These are phyloP conservation scores for Sclerurus mexicanus DNA, from an alignment of 2,113 vertebrate genomes.

Conservation along the genomic window DNA sequence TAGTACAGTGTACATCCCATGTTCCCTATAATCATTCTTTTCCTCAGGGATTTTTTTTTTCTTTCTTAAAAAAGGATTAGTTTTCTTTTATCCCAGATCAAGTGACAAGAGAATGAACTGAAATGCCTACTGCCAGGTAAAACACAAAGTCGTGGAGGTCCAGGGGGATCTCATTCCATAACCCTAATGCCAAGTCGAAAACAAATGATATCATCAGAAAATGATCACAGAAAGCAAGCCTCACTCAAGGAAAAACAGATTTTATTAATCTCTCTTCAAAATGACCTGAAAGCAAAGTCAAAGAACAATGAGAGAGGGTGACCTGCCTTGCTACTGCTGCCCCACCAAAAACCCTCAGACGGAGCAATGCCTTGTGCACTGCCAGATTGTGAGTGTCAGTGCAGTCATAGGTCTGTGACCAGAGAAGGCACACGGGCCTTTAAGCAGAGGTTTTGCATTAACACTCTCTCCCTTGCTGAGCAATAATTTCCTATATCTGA, in stretches of 20 bases:
- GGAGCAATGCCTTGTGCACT: not conserved
- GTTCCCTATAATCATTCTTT: slow-evolving; percentile 3
- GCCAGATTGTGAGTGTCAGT: not conserved
- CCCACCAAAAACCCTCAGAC: not conserved
- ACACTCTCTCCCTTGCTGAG: not conserved
- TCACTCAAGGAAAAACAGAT: not conserved
- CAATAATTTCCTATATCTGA: not conserved
- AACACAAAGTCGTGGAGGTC: slow-evolving; percentile 31
- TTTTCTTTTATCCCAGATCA: slow-evolving; percentile 76
- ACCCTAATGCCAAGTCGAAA: slow-evolving; percentile 28
- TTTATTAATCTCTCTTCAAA: slow-evolving; percentile 52
- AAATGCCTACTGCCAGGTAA: slow-evolving; percentile 38
- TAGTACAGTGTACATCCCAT: not conserved
- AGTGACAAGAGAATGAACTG: slow-evolving; percentile 57
- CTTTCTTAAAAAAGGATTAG: slow-evolving; percentile 8
- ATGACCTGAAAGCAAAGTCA: slow-evolving; percentile 42
- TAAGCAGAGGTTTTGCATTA: not conserved
- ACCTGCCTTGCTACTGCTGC: not conserved
- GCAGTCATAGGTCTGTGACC: not conserved
- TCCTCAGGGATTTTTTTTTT: not conserved
- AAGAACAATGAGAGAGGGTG: slow-evolving; percentile 9
- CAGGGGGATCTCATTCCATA: slow-evolving; percentile 17
- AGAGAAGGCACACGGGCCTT: not conserved
- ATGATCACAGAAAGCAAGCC: slow-evolving; percentile 28
- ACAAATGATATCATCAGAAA: slow-evolving; percentile 58